Evolutionary conservation across 2,888 invertebrate species (phyloP).

Genomic region (Phalera bucephala): DNA sequence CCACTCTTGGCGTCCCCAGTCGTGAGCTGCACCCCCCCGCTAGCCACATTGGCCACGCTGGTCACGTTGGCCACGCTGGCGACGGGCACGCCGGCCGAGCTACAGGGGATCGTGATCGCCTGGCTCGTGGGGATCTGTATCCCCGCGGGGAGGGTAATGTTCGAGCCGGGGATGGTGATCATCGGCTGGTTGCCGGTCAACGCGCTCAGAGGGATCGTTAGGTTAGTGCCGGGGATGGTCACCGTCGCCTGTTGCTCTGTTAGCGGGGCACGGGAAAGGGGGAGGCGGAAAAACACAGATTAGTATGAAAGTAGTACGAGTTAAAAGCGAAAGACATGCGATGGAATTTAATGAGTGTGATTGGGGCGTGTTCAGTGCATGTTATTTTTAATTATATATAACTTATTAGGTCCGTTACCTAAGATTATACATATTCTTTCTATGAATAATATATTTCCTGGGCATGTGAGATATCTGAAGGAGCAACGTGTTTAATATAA

Average conservation of each 20-base stretch:
- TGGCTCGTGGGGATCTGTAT: conserved; percentile 48
- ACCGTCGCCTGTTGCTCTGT: conserved; percentile 81
- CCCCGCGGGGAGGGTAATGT: conserved; percentile 64
- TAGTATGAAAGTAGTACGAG: conserved; percentile 65
- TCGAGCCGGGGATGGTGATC: conserved; percentile 82
- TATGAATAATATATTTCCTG: too few species aligned
- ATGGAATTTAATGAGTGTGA: conserved; percentile 19
- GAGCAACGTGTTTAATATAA: too few species aligned
- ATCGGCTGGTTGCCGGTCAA: conserved; percentile 74
- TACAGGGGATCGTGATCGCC: conserved; percentile 55
- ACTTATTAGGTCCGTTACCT: too few species aligned
- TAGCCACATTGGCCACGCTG: conserved; percentile 38
- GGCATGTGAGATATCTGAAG: too few species aligned
- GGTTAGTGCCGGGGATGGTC: conserved; percentile 85
- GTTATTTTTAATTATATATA: too few species aligned
- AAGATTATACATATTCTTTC: too few species aligned
- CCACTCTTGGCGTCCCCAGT: conserved; percentile 84
- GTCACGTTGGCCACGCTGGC: conserved; percentile 20
- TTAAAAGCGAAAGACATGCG: conserved; percentile 58
- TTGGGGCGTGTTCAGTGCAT: neutral
- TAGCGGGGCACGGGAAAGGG: conserved; percentile 43
- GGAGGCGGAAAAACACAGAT: conserved; percentile 65
- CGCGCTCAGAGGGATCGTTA: conserved; percentile 82
- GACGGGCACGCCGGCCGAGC: conserved; percentile 40
- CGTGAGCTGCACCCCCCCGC: too few species aligned